phyloP scores from a whole-genome alignment of 2,888 invertebrate genomes.

The Oxytorus armatus region DNA sequence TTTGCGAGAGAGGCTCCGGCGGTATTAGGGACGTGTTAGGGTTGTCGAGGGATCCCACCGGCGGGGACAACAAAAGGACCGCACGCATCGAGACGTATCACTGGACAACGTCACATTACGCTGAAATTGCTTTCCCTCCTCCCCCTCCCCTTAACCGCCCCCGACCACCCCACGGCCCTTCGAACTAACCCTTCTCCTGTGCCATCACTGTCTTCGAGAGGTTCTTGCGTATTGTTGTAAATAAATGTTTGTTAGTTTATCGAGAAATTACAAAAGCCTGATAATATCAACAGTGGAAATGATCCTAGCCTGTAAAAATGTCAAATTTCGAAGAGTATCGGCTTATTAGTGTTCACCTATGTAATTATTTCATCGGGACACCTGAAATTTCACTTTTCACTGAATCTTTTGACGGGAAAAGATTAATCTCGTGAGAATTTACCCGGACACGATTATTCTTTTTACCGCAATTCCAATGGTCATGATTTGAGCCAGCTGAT shows the following conservation, averaged over 20 bases:
- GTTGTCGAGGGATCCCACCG: constrained; percentile 80
- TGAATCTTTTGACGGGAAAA: background rate
- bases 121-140: constrained; percentile 72
- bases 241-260: constrained; percentile 2
- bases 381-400: background rate
- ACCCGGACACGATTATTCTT: no score
- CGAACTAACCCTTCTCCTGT: constrained; percentile 10
- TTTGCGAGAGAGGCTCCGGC: constrained; percentile 73
- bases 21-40: constrained; percentile 83
- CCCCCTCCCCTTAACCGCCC: no score
- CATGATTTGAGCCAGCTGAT: no score
- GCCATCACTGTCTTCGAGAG: constrained; percentile 8
- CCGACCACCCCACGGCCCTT: constrained; percentile 11
- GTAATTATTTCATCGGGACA: background rate
- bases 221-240: constrained; percentile 1
- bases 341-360: background rate
- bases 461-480: no score
- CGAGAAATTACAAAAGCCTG: background rate
- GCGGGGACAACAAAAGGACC: constrained; percentile 82
- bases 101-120: constrained; percentile 81
- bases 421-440: background rate
- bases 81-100: constrained; percentile 81
- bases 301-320: background rate
- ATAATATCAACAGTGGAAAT: background rate
- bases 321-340: background rate